These are phyloP conservation scores for Palaemon carinicauda DNA, from an alignment of 1,140 invertebrate species.

Conservation along the genomic window DNA sequence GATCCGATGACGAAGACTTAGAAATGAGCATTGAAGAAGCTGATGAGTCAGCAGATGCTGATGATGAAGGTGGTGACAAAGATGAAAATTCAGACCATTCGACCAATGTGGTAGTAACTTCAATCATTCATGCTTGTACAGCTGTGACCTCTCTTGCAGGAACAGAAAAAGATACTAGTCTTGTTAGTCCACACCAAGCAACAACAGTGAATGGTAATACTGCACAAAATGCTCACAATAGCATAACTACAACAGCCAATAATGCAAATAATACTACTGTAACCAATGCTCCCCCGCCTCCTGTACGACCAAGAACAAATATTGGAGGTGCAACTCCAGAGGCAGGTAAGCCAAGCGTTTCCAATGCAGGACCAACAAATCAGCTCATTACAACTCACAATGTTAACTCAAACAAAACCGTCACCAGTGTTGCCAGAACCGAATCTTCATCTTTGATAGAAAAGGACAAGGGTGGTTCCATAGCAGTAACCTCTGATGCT, in stretches of 20 bases:
- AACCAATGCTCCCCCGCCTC: constrained; percentile 7
- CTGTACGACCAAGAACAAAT: constrained; percentile 20
- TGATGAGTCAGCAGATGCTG: constrained; percentile 34
- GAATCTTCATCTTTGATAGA: constrained; percentile 58
- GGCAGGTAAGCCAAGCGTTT: background rate
- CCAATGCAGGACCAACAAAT: constrained; percentile 32
- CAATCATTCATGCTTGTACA: constrained; percentile 57
- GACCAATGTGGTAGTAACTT: constrained; percentile 55
- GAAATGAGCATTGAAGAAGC: constrained; percentile 49
- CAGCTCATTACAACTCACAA: constrained; percentile 60
- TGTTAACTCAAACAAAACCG: constrained; percentile 59
- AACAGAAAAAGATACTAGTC: constrained; percentile 25
- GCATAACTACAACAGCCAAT: constrained; percentile 25
- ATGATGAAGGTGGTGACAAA: constrained; percentile 31
- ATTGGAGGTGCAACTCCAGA: background rate
- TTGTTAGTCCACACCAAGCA: constrained; percentile 26
- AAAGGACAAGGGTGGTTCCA: constrained; percentile 40
- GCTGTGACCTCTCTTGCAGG: constrained; percentile 53
- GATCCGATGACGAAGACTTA: constrained; percentile 31
- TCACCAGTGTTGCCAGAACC: constrained; percentile 54
- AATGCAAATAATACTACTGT: constrained; percentile 15
- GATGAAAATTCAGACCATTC: constrained; percentile 51
- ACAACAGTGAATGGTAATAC: background rate
- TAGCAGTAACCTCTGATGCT: constrained; percentile 36
- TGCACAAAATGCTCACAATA: constrained; percentile 13